Percentiles rank a stretch among this genome's conserved stretches.
phyloP scores from a whole-genome alignment of 2,888 invertebrate genomes.

The Lysandra bellargus region DNA sequence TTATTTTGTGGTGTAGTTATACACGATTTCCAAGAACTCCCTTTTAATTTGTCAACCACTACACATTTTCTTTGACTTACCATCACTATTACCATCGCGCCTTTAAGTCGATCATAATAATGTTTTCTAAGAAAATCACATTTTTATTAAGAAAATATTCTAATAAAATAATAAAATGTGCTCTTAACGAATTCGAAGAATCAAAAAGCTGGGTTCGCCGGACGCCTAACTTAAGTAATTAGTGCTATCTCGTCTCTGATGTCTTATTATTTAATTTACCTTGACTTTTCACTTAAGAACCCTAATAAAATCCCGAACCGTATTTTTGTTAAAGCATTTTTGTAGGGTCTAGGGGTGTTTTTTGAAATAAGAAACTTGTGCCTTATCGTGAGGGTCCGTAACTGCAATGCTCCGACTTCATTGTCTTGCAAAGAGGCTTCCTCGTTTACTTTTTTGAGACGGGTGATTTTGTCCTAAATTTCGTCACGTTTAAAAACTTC shows the following conservation, averaged over 20 bases:
- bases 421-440: conserved; percentile 48
- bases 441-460: conserved; percentile 40
- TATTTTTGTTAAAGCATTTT: conserved; percentile 33
- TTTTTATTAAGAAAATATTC: not conserved
- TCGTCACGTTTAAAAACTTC: not conserved
- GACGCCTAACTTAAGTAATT: conserved; percentile 1
- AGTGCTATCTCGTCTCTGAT: not conserved
- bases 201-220: not conserved
- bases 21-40: not conserved
- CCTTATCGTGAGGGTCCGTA: conserved; percentile 43
- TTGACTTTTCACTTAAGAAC: conserved; percentile 24
- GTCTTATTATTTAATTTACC: conserved; percentile 18
- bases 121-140: not conserved
- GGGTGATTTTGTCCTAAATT: not conserved
- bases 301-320: conserved; percentile 20
- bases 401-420: conserved; percentile 41
- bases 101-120: not conserved
- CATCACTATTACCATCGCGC: not conserved
- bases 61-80: not conserved
- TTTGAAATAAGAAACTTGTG: conserved; percentile 38
- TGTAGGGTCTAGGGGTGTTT: conserved; percentile 35
- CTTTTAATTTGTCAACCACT: not conserved
- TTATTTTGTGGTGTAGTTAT: not conserved
- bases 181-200: not conserved
- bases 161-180: not conserved